Conservation (phyloP, 1,140 invertebrate genomes). For the Drosophila bocqueti region DNA sequence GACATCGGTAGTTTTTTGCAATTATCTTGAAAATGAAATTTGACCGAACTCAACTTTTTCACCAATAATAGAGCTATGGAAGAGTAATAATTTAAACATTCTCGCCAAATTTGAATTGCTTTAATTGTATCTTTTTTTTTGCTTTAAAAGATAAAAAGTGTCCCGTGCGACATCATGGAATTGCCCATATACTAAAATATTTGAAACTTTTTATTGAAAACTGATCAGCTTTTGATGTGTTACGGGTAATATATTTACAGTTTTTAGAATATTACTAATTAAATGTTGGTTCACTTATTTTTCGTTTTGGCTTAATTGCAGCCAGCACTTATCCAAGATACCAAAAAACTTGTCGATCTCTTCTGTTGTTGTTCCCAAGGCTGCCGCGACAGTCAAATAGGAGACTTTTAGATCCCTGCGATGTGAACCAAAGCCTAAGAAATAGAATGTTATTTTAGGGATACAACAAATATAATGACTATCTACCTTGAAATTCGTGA, state of each 20-base stretch:
- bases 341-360: slow-evolving; percentile 82
- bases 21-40: too few species aligned
- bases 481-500: slow-evolving; percentile 65
- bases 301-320: slow-evolving; percentile 11
- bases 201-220: too few species aligned
- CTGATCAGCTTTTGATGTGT: background rate
- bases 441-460: background rate
- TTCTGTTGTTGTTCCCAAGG: slow-evolving; percentile 63
- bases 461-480: background rate
- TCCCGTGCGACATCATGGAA: too few species aligned
- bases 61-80: too few species aligned
- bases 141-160: too few species aligned
- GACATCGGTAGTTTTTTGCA: too few species aligned
- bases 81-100: too few species aligned
- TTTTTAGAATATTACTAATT: background rate
- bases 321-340: slow-evolving; percentile 75
- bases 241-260: background rate
- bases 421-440: slow-evolving; percentile 82
- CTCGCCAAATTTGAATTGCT: too few species aligned
- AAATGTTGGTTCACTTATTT: background rate
- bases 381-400: slow-evolving; percentile 83
- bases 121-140: too few species aligned
- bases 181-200: too few species aligned
- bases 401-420: slow-evolving; percentile 43
- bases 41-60: too few species aligned